Base-by-base conservation (phyloP, 1,140 invertebrate species). In the Brachionus angularis region DNA sequence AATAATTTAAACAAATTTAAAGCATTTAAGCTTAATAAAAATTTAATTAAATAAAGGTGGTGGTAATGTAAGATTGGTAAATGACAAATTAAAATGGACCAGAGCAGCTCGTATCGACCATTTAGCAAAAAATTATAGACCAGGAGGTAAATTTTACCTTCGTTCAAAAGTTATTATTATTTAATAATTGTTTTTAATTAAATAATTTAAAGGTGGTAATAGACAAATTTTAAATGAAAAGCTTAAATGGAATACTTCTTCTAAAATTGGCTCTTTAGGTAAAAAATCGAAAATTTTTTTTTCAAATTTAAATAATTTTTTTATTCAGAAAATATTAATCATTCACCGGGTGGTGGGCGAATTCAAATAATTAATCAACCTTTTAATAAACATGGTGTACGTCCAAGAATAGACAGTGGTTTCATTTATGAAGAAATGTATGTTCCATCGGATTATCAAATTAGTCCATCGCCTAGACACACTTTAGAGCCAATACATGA, bases 221-320 rank as follows among this genome's bases (percentile, higher is more conserved):
- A 33, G 47, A 34, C 33, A 47, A 67, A 67, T 67, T 47, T 47
- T 67, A 33, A 50, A 67, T 12, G 62, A 67, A 47, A 46, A 50
- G 23, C 29, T 67, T 14, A 67, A 36, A 25, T 67, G 62, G 62
- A 46, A 46, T 10, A 67, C 42, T n/a, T 18, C 25, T 1, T 10
- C 62, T 3, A 67, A 67, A 67, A 67, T 67, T 18, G 62, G 62
- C 5, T 67, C 62, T 33, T 67, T 67, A 25, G 62, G 62, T 67
- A 47, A 14, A 14, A 12, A 39, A 42, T 18, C 39, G 14, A 27
- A 67, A 5, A 5, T 36, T 27, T 67, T 47, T 47, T 10, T 29
- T 3, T 46, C 23, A 42, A 39, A n/a, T n/a, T 61, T 18, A 25
- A 39, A 33, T 31, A 31, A 58, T 7, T 34, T 33, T 4, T 12